These are phyloP conservation scores for Neolamprologus cancellatus DNA, from an alignment of 2,113 vertebrate species.

Conservation along the genomic window DNA sequence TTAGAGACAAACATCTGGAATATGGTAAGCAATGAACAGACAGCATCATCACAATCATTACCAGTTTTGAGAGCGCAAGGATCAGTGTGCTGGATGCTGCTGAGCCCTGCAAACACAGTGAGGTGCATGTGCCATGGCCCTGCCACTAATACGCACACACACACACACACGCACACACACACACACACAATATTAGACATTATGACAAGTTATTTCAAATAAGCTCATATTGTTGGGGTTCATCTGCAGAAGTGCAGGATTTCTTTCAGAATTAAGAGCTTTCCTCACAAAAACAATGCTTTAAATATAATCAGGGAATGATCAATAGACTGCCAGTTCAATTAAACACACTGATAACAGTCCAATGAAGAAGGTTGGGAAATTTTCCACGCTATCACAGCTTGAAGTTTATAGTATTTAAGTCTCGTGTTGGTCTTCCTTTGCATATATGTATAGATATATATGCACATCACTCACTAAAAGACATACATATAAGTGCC, in stretches of 20 bases:
- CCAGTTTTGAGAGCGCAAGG: background rate
- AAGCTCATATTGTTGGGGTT: background rate
- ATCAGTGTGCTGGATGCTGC: slow-evolving; percentile 17
- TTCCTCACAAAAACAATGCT: background rate
- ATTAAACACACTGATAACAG: background rate
- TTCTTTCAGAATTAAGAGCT: background rate
- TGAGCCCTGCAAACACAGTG: slow-evolving; percentile 44
- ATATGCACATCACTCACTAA: background rate
- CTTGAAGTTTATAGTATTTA: background rate
- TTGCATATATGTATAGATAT: background rate
- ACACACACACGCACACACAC: background rate
- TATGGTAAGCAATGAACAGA: background rate
- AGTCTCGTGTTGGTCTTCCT: background rate
- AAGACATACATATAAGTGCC: background rate
- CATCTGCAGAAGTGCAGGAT: background rate
- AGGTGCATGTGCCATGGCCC: slow-evolving; percentile 47
- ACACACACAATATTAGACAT: background rate
- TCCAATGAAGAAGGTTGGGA: background rate
- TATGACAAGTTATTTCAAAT: background rate
- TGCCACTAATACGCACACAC: slow-evolving; percentile 18
- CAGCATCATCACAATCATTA: background rate
- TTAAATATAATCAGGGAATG: background rate
- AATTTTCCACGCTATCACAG: background rate
- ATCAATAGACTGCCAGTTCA: background rate
- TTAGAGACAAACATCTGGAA: background rate